Evolutionary conservation across 92 coral and sea anemone genomes (phyloP).

Genomic region (Phenganax stokvisi): DNA sequence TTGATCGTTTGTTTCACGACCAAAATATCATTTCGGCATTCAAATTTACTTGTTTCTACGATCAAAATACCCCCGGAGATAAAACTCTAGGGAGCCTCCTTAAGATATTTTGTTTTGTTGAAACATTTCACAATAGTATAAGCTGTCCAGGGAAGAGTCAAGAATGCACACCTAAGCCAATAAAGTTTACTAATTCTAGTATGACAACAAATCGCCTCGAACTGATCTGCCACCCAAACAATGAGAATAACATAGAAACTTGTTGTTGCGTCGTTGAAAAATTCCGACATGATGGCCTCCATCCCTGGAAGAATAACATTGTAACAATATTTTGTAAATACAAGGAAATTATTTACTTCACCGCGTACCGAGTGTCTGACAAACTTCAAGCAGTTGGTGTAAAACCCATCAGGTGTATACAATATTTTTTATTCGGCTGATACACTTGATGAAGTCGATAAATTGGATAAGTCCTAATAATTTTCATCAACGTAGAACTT

Average conservation of each 20-base stretch:
- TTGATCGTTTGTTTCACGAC: too few relatives aligned
- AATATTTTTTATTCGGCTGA: too few relatives aligned
- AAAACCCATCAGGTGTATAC: too few relatives aligned
- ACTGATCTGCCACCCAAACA: conserved; percentile 99
- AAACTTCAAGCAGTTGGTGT: background rate
- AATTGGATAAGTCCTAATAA: too few relatives aligned
- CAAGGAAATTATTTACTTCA: too few relatives aligned
- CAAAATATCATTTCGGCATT: too few relatives aligned
- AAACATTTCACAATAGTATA: background rate
- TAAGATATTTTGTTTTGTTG: background rate
- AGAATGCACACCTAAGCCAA: conserved; percentile 72
- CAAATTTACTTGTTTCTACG: too few relatives aligned
- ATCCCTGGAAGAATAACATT: conserved; percentile 51
- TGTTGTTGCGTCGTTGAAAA: conserved; percentile 95
- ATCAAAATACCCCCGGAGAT: too few relatives aligned
- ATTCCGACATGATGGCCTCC: conserved; percentile 99
- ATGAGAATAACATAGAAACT: conserved; percentile 93
- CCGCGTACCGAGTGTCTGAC: background rate
- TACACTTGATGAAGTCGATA: too few relatives aligned
- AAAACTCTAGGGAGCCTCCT: too few relatives aligned
- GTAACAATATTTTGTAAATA: too few relatives aligned
- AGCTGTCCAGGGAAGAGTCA: background rate
- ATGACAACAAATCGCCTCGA: conserved; percentile 97
- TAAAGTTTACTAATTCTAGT: conserved; percentile 84
- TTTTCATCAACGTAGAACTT: too few relatives aligned